Evolutionary conservation across 2,797 vertebrate genomes (phyloP).

Genomic region (Apogon hyalosoma): DNA sequence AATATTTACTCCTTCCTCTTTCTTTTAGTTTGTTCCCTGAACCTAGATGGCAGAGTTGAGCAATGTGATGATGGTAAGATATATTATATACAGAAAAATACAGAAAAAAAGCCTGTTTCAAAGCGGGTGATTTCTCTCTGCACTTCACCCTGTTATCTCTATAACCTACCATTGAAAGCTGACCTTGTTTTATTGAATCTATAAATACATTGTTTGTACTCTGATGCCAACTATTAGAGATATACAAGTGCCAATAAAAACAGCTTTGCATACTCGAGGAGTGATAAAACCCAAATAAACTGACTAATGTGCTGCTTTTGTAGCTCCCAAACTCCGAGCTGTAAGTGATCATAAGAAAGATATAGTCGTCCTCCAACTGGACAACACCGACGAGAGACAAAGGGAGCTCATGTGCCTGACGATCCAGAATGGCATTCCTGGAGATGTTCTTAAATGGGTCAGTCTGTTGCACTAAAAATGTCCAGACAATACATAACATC

Average conservation of each 20-base stretch:
- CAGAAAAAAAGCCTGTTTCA: too few relatives aligned
- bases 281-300: background rate
- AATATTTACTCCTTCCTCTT: background rate
- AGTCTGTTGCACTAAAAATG: conserved; percentile 25
- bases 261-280: background rate
- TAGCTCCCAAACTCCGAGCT: conserved; percentile 68
- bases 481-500: background rate
- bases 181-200: too few relatives aligned
- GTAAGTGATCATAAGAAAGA: conserved; percentile 42
- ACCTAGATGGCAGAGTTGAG: background rate
- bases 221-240: too few relatives aligned
- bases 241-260: background rate
- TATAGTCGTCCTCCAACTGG: conserved; percentile 53
- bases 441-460: conserved; percentile 66
- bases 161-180: too few relatives aligned
- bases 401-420: conserved; percentile 53
- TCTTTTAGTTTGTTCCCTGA: conserved; percentile 63
- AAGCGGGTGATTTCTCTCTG: too few relatives aligned
- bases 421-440: conserved; percentile 44
- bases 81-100: background rate
- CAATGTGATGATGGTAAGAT: conserved; percentile 55
- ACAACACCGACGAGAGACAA: conserved; percentile 9
- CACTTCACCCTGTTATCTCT: background rate
- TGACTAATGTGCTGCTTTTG: conserved; percentile 2
- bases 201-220: background rate